Percentiles rank a stretch among this genome's conserved stretches.
These are phyloP conservation scores for Phainopepla nitens DNA, from an alignment of 2,113 vertebrate species.

Conservation along the genomic window DNA sequence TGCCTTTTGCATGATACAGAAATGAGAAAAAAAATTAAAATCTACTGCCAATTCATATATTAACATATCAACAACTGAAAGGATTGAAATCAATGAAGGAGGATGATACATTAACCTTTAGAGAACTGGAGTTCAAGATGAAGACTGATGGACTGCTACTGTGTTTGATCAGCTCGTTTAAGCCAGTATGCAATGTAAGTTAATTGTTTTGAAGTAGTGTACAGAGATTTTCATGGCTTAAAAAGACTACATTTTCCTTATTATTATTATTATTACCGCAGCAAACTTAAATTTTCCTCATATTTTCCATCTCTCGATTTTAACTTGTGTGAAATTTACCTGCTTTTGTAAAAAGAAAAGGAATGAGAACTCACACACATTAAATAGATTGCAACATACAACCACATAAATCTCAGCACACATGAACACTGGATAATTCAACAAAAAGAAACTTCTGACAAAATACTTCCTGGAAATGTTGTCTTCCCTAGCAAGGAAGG, in stretches of 20 bases:
- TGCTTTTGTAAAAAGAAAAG: neutral
- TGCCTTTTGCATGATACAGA: neutral
- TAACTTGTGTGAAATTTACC: neutral
- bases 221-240: slow-evolving; percentile 22
- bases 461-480: neutral
- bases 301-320: neutral
- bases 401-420: neutral
- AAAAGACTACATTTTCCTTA: slow-evolving; percentile 20
- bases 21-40: slow-evolving; percentile 35
- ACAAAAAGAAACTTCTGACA: neutral
- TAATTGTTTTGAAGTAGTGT: slow-evolving; percentile 55
- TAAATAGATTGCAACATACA: neutral
- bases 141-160: slow-evolving; percentile 38
- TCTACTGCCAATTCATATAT: neutral
- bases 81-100: slow-evolving; percentile 36
- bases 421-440: neutral
- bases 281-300: slow-evolving; percentile 15
- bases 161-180: slow-evolving; percentile 57
- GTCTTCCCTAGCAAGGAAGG: neutral
- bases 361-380: neutral
- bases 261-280: slow-evolving; percentile 9
- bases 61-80: slow-evolving; percentile 52
- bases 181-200: slow-evolving; percentile 37
- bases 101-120: slow-evolving; percentile 58
- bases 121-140: slow-evolving; percentile 19